phyloP scores from a whole-genome alignment of 2,797 vertebrate species.

The Galago senegalensis region DNA sequence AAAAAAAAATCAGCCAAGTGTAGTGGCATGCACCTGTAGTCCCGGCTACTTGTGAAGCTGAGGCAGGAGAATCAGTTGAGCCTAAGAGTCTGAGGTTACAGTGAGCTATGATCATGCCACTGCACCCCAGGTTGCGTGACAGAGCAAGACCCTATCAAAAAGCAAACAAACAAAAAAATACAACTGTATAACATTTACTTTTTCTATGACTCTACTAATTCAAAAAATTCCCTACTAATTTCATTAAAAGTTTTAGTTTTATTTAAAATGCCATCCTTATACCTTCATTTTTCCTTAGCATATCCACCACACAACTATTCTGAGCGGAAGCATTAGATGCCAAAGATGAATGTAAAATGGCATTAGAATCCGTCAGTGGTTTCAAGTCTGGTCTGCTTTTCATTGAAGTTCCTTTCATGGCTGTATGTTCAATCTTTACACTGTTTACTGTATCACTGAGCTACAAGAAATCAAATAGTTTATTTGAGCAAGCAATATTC shows the following conservation, averaged over 20 bases:
- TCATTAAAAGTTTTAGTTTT: constrained; percentile 56
- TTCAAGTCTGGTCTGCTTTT: constrained; percentile 86
- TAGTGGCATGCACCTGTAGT: neutral
- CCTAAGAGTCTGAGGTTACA: neutral
- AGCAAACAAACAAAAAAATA: neutral
- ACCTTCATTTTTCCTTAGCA: constrained; percentile 84
- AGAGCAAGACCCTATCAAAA: neutral
- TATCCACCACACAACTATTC: constrained; percentile 79
- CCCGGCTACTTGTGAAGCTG: neutral
- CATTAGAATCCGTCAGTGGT: constrained; percentile 86
- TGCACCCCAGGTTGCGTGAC: neutral
- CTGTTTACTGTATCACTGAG: constrained; percentile 88
- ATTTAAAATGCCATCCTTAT: constrained; percentile 50
- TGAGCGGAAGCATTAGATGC: constrained; percentile 88
- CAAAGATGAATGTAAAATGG: constrained; percentile 81
- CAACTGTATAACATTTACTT: neutral
- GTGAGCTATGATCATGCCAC: neutral
- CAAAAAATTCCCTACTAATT: neutral
- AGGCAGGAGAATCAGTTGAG: neutral
- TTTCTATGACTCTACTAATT: constrained; percentile 14
- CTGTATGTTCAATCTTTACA: constrained; percentile 86
- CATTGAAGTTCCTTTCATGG: constrained; percentile 83
- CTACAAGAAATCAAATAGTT: constrained; percentile 85
- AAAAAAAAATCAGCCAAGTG: neutral
- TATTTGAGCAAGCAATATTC: constrained; percentile 50